Evolutionary conservation across 2,797 vertebrate species (phyloP).

Genomic region (Micromesistius poutassou): DNA sequence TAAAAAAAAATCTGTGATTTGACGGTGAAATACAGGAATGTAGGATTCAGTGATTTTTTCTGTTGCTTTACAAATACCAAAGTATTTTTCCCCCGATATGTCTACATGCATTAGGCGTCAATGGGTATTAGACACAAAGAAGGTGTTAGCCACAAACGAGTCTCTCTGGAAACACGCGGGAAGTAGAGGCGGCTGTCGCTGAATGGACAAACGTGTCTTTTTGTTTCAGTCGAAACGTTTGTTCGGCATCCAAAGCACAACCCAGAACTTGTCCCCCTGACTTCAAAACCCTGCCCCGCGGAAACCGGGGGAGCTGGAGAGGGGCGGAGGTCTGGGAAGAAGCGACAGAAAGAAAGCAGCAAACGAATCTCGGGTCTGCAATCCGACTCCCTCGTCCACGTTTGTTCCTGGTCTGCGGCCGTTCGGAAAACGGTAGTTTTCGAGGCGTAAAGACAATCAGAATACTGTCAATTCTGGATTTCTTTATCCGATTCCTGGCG

Average conservation of each 20-base stretch:
- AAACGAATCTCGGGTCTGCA: constrained; percentile 17
- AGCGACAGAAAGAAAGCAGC: constrained; percentile 34
- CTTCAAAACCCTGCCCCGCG: constrained; percentile 62
- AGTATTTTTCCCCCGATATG: not conserved
- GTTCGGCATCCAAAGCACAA: constrained; percentile 2
- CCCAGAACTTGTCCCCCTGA: constrained; percentile 13
- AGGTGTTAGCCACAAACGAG: not conserved
- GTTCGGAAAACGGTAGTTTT: constrained; percentile 22
- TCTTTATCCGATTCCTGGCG: constrained; percentile 77
- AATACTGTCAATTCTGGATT: constrained; percentile 75
- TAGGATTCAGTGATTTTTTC: not conserved
- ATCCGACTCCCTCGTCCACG: constrained; percentile 39
- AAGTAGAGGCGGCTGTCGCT: not conserved
- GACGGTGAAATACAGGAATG: not conserved
- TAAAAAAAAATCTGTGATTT: not conserved
- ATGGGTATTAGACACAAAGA: constrained; percentile 43
- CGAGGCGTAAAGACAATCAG: constrained; percentile 43
- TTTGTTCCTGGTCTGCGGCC: not conserved
- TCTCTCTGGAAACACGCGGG: not conserved
- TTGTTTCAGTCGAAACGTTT: constrained; percentile 24
- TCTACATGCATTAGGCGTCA: not conserved
- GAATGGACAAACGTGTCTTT: not conserved
- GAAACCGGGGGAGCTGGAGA: constrained; percentile 44
- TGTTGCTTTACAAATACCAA: not conserved
- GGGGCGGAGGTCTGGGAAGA: constrained; percentile 41